phyloP scores from a whole-genome alignment of 2,797 vertebrate genomes.

The Ciconia nigra region DNA sequence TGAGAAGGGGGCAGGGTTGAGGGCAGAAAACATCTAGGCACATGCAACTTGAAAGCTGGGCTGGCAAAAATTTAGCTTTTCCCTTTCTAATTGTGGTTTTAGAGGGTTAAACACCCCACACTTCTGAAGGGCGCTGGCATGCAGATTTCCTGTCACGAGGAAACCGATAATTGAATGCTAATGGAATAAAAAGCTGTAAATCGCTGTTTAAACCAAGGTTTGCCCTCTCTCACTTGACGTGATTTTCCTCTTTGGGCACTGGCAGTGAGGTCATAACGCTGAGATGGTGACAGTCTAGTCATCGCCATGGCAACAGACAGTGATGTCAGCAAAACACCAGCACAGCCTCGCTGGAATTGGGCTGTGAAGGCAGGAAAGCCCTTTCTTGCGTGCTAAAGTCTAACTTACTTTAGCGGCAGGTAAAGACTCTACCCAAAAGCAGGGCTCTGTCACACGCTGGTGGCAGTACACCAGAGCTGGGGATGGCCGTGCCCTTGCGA shows the following conservation, averaged over 20 bases:
- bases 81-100: not conserved
- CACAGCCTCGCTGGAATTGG: no score
- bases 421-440: not conserved
- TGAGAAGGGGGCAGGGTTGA: not conserved
- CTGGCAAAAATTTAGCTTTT: not conserved
- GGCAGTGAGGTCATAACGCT: not conserved
- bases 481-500: accelerated
- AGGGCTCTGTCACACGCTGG: no score
- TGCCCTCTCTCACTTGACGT: not conserved
- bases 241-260: not conserved
- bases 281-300: not conserved
- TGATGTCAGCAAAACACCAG: not conserved
- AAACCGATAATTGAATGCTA: not conserved
- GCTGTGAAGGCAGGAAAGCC: not conserved
- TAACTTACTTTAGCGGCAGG: not conserved
- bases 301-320: not conserved
- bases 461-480: not conserved
- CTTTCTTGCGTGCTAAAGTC: not conserved
- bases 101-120: not conserved
- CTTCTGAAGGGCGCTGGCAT: not conserved
- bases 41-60: not conserved
- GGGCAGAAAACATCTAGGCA: not conserved
- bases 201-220: not conserved
- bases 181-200: not conserved
- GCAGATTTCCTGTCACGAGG: not conserved